Base-by-base conservation (phyloP, 2,113 vertebrate genomes). In the Erinaceus europaeus region DNA sequence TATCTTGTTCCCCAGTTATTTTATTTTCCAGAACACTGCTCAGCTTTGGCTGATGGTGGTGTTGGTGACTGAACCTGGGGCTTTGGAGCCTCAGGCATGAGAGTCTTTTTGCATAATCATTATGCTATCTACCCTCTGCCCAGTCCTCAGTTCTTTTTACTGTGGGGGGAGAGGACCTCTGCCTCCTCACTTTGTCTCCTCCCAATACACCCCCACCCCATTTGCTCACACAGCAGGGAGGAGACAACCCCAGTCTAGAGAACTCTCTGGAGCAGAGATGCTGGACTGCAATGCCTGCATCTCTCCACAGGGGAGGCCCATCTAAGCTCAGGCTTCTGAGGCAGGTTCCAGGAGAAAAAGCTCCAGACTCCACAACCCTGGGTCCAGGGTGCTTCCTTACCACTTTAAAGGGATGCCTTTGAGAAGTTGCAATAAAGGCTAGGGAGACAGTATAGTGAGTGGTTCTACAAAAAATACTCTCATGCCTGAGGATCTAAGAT, bases 391-490 rank as follows among this genome's bases (percentile, higher is more conserved):
- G 61, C 32, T n/a, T 65, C 48, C 32, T 82, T 55, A 92, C 90
- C 57, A 48, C 57, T n/a, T 78, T 85, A 86, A 87, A 93, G 48
- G 53, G n/a, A 91, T 55, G 12, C 32, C 25, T 38, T 76, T 67
- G 72, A 52, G 55, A 84, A 74, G 67, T 75, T 64, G 38, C 52
- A 86, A 52, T 52, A 17, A 52, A 20, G 50, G 48, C 48, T 50
- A 17, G 48, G 17, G 48, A 9, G 48, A 50, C 17, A 50, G 48
- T 17, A 50, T n/a, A n/a, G n/a, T 17, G 17, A 50, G 48, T 50
- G n/a, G n/a, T n/a, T n/a, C n/a, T n/a, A n/a, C n/a, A n/a, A n/a
- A n/a, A n/a, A n/a, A n/a, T n/a, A n/a, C n/a, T n/a, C n/a, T n/a
- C n/a, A n/a, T n/a, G n/a, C n/a, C n/a, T n/a, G n/a, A n/a, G n/a